Conservation (phyloP, 2,888 invertebrate genomes). For the Tipula unca region DNA sequence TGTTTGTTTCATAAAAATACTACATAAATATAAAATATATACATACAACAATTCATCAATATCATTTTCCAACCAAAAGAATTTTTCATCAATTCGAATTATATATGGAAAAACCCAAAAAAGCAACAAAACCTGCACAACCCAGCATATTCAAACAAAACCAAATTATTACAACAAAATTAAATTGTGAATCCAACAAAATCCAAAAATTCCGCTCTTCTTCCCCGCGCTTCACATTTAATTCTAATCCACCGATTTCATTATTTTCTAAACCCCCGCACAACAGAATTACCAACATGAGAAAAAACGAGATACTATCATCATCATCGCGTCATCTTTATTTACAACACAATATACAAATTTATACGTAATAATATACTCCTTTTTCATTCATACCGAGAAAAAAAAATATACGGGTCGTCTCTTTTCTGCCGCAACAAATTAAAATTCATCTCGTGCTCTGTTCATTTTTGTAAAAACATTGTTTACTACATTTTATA, state of each 20-base stretch:
- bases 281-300: not conserved
- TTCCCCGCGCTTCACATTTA: not conserved
- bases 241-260: not conserved
- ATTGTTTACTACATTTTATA: not conserved
- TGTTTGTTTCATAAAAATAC: too few species aligned
- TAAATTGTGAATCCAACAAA: not conserved
- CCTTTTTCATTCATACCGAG: not conserved
- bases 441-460: not conserved
- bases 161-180: not conserved
- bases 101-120: not conserved
- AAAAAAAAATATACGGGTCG: not conserved
- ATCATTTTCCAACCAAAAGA: not conserved
- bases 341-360: not conserved
- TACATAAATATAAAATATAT: not conserved
- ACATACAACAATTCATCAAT: not conserved
- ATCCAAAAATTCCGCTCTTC: not conserved
- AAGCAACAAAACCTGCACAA: not conserved
- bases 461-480: not conserved
- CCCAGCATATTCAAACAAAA: not conserved
- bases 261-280: not conserved
- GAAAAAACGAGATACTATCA: not conserved
- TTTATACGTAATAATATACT: not conserved
- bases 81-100: not conserved
- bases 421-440: not conserved
- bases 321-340: conserved; percentile 8